These are phyloP conservation scores for Aspiorhynchus laticeps DNA, from an alignment of 2,113 vertebrate species.

Conservation along the genomic window DNA sequence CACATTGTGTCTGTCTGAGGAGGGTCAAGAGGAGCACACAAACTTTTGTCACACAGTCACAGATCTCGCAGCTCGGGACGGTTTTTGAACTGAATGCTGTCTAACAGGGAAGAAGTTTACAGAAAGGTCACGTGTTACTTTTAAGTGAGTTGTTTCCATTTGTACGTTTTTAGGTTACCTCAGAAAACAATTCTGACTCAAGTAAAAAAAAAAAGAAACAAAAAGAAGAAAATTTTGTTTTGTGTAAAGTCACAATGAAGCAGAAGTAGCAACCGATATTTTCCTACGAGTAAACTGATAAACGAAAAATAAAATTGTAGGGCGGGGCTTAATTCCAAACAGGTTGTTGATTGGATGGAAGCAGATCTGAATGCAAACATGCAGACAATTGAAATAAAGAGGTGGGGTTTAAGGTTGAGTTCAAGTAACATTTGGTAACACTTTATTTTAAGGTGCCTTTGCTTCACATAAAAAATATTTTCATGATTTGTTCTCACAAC, in stretches of 20 bases:
- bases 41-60: constrained; percentile 11
- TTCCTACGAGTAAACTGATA: no score
- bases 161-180: not conserved
- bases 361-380: not conserved
- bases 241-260: no score
- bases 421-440: no score
- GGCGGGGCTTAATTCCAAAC: not conserved
- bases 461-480: no score
- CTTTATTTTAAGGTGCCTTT: no score
- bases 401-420: no score
- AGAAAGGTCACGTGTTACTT: not conserved
- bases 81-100: not conserved
- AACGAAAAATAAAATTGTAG: not conserved
- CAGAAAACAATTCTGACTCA: no score
- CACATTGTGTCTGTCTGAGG: constrained; percentile 23
- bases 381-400: no score
- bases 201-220: no score
- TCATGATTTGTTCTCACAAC: no score
- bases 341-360: not conserved
- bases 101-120: not conserved
- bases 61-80: not conserved
- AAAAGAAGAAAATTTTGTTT: not conserved
- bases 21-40: not conserved
- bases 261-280: no score
- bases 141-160: not conserved